Percentiles rank a stretch among this genome's conserved stretches.
Conservation (phyloP, 2,797 vertebrate species). For the Masticophis lateralis region DNA sequence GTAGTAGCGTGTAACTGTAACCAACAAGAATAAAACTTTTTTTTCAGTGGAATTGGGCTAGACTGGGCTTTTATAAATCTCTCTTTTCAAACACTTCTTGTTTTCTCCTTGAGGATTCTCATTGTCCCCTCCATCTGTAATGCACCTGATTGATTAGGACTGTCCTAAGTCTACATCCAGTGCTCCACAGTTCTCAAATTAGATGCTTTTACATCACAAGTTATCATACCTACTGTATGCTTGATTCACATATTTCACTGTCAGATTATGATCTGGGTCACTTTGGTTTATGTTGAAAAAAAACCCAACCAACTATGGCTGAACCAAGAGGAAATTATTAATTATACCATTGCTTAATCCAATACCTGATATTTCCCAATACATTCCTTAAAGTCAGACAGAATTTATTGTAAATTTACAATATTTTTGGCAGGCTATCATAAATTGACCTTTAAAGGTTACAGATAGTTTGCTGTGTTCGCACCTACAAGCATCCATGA, state of each 20-base stretch:
- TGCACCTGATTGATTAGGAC: neutral
- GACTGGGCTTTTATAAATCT: neutral
- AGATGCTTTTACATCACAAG: neutral
- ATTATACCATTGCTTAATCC: neutral
- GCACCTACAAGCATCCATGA: slow-evolving; percentile 7
- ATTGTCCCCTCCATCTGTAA: neutral
- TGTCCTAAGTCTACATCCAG: neutral
- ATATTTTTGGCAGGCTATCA: neutral
- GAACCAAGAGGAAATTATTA: neutral
- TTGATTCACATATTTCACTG: neutral
- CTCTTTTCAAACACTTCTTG: neutral
- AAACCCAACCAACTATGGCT: neutral
- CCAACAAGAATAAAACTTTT: neutral
- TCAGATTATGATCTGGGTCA: neutral
- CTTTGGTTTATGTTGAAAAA: neutral
- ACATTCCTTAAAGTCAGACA: neutral
- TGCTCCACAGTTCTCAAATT: neutral
- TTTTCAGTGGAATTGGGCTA: neutral
- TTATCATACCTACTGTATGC: neutral
- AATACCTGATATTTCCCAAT: neutral
- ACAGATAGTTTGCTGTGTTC: neutral
- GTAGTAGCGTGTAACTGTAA: neutral
- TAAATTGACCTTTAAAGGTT: slow-evolving; percentile 12
- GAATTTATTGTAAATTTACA: neutral
- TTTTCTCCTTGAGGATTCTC: neutral